Evolutionary conservation across 2,888 invertebrate species (phyloP), one percentile per base, ranked within the genome.

Genomic region (Stenurella melanura): DNA sequence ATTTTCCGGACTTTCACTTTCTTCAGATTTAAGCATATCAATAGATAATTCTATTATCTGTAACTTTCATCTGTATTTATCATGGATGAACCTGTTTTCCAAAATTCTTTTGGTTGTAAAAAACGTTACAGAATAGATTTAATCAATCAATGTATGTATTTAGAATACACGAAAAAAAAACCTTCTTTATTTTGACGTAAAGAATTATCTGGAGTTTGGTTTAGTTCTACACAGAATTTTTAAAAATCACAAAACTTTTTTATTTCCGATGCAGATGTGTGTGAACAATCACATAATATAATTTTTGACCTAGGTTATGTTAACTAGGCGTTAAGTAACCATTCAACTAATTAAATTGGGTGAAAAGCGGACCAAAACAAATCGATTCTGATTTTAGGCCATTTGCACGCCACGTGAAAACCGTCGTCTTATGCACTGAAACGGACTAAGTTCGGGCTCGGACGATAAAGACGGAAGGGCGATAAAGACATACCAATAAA

Each of bases 401-500:
- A 17, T 50, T 50, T 50, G n/a, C 21, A 60, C 30, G 21, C 30
- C 30, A 60, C 60, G 21, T 26, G 30, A 30, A 60, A n/a, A 30
- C 60, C 15, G 15, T 1, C 30, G 21, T 60, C 60, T 11, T 60
- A 58, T 58, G 21, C 19, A 60, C 15, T 15, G 9, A 26, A 50
- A 50, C n/a, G 50, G n/a, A 0, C 6, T 50, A 50, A 12, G 50
- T n/a, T 50, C 50, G 50, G 50, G 6, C n/a, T n/a, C 50, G 50
- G 50, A 50, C 50, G 50, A 17, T 50, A 50, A n/a, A 50, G 50
- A 50, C 50, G 50, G n/a, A 50, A 50, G 50, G 50, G 50, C 54
- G 18, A 18, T 50, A 50, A 66, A 66, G 50, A 66, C 66, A 66
- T 66, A 66, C 66, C 66, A 50, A 66, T 18, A 21, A 21, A 26